A percentile compares a stretch with the other conserved stretches of the same genome.
These are phyloP conservation scores for Boleophthalmus pectinirostris DNA, from an alignment of 2,113 vertebrate species.

Conservation along the genomic window DNA sequence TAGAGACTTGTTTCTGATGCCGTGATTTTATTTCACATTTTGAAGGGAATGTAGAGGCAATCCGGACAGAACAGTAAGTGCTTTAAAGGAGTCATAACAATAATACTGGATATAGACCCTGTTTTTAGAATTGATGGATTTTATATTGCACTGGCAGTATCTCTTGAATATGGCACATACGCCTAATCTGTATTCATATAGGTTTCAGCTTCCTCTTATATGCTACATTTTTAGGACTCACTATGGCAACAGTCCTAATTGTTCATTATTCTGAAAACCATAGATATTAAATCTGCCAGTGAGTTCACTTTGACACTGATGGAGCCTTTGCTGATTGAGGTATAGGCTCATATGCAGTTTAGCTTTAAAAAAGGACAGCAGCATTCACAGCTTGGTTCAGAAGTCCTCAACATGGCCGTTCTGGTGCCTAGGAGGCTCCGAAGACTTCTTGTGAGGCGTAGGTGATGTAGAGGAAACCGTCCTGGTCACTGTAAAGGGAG, in stretches of 20 bases:
- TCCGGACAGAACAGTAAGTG: slow-evolving; percentile 40
- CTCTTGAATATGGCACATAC: not conserved
- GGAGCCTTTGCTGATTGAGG: slow-evolving; percentile 7
- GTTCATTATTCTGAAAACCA: no score
- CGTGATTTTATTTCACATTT: slow-evolving; percentile 55
- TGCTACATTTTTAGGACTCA: no score
- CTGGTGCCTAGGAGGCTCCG: slow-evolving; percentile 52
- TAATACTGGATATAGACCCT: slow-evolving; percentile 7
- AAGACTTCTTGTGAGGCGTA: slow-evolving; percentile 86
- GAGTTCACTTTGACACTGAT: not conserved
- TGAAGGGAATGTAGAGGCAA: slow-evolving; percentile 19
- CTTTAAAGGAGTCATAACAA: slow-evolving; percentile 22
- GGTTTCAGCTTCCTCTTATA: no score
- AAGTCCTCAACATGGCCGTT: slow-evolving; percentile 38
- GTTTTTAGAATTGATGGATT: slow-evolving; percentile 1
- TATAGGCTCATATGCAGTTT: slow-evolving; percentile 30
- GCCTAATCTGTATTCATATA: not conserved
- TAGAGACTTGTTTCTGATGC: slow-evolving; percentile 7
- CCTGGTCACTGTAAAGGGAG: slow-evolving; percentile 72
- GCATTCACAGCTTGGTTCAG: slow-evolving; percentile 4
- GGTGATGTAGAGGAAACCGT: slow-evolving; percentile 85
- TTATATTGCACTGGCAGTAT: not conserved
- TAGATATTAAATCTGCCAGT: not conserved
- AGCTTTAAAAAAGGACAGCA: slow-evolving; percentile 12
- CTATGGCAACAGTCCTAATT: no score